Evolutionary conservation across 2,113 vertebrate species (phyloP).

Genomic region (Eurystomus gularis): DNA sequence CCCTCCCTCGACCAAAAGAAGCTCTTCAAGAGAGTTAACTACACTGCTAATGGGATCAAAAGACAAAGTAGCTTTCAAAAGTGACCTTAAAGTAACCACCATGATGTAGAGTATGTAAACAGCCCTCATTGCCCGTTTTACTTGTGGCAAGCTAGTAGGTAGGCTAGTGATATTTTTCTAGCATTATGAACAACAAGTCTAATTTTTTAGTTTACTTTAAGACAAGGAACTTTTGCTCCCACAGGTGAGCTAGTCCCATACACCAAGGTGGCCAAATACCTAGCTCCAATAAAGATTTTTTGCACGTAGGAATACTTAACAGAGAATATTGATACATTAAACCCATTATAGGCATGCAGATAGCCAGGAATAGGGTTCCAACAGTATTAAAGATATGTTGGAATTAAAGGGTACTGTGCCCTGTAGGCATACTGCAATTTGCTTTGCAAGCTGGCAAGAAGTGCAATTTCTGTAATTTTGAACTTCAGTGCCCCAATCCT

Average conservation of each 20-base stretch:
- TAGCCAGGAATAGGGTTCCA: background rate
- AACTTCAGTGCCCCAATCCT: background rate
- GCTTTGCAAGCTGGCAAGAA: background rate
- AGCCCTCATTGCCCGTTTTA: accelerated
- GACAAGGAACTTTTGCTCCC: background rate
- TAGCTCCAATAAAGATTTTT: background rate
- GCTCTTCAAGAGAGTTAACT: background rate
- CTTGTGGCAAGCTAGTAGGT: background rate
- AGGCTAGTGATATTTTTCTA: background rate
- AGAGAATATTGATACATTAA: background rate
- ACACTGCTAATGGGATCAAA: background rate
- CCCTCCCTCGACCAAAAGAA: background rate
- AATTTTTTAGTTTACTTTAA: background rate
- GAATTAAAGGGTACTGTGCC: background rate
- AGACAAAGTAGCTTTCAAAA: background rate
- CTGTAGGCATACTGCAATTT: background rate
- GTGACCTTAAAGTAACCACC: background rate
- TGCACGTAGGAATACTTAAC: accelerated
- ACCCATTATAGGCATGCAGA: background rate
- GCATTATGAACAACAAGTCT: background rate
- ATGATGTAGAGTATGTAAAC: background rate
- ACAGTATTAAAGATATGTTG: background rate
- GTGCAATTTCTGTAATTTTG: accelerated
- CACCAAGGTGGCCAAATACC: background rate
- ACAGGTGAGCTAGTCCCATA: background rate